Evolutionary conservation across 1,140 invertebrate genomes (phyloP).

Genomic region (Kradibia gibbosae): DNA sequence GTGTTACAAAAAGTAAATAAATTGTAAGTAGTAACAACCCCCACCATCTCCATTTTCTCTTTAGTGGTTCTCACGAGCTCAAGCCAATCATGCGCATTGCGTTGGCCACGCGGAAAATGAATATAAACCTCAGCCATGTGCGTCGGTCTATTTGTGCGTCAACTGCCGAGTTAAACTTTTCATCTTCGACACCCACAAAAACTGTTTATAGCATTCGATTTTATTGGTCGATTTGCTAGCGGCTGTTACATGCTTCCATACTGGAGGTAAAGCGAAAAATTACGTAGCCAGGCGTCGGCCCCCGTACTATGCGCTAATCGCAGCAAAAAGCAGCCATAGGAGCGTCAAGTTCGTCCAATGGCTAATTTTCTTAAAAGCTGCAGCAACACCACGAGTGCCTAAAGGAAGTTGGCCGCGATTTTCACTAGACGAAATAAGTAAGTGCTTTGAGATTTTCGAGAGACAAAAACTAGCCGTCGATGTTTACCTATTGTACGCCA

Average conservation of each 20-base stretch:
- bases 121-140: not conserved
- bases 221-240: conserved; percentile 30
- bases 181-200: conserved; percentile 12
- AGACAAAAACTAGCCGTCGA: not conserved
- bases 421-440: not conserved
- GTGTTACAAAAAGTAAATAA: conserved; percentile 55
- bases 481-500: not conserved
- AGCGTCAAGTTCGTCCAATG: not conserved
- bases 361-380: conserved; percentile 31
- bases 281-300: not conserved
- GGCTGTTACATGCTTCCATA: not conserved
- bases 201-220: conserved; percentile 32
- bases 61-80: conserved; percentile 26
- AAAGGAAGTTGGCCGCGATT: conserved; percentile 23
- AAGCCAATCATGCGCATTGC: not conserved
- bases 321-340: not conserved
- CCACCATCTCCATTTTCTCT: conserved; percentile 26
- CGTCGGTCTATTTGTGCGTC: not conserved
- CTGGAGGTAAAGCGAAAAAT: conserved; percentile 25
- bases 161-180: not conserved
- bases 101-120: not conserved
- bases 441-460: not conserved
- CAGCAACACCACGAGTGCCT: not conserved
- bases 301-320: not conserved
- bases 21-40: conserved; percentile 16